A percentile compares a stretch with the other conserved stretches of the same genome.
phyloP scores from a whole-genome alignment of 2,797 vertebrate genomes.

The Cercopithecus diana region DNA sequence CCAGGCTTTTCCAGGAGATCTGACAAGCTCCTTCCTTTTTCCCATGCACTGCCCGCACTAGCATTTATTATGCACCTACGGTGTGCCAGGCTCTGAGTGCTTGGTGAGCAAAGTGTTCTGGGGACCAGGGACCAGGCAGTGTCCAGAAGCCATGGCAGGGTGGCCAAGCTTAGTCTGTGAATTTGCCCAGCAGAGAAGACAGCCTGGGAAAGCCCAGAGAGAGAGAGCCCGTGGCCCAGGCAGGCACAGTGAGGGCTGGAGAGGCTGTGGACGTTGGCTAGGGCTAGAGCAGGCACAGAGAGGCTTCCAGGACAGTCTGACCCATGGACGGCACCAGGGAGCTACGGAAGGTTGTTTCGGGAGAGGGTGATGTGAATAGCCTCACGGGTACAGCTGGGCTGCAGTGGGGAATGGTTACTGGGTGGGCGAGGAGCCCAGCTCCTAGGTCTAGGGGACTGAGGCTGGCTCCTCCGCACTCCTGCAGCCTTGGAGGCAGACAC shows the following conservation, averaged over 20 bases:
- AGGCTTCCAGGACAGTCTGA: background rate
- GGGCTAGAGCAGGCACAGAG: background rate
- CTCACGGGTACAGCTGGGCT: background rate
- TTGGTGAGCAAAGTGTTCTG: background rate
- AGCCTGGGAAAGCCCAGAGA: background rate
- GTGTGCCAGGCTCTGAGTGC: background rate
- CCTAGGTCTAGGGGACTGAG: background rate
- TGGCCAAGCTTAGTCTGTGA: background rate
- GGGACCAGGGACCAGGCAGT: background rate
- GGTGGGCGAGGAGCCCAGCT: background rate
- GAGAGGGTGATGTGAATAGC: constrained; percentile 45
- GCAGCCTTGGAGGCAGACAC: background rate
- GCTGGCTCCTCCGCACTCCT: background rate
- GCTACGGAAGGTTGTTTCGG: constrained; percentile 50
- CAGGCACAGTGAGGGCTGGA: background rate
- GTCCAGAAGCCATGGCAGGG: background rate
- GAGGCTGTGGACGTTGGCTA: background rate
- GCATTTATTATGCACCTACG: background rate
- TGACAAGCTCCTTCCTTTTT: background rate
- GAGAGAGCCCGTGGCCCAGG: background rate
- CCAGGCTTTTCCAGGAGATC: background rate
- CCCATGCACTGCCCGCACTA: no score
- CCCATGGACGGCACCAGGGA: background rate
- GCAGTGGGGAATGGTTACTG: background rate
- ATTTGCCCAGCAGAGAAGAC: background rate